phyloP scores from a whole-genome alignment of 2,888 invertebrate genomes.

The Actias luna region DNA sequence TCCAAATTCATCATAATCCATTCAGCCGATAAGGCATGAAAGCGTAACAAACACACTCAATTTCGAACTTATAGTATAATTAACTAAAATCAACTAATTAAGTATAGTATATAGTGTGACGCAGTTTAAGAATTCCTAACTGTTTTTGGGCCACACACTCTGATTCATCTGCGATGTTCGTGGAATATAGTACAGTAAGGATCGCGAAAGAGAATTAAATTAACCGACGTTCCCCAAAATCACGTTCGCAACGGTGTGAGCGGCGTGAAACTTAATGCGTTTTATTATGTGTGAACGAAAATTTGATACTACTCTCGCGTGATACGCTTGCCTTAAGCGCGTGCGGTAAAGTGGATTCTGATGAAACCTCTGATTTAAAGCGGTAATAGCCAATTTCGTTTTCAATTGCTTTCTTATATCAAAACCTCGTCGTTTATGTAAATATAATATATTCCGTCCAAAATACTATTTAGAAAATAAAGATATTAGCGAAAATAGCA shows the following conservation, averaged over 20 bases:
- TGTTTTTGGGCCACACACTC: no score
- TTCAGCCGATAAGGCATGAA: no score
- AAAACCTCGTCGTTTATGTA: background rate
- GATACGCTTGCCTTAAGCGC: conserved; percentile 47
- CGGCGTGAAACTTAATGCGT: conserved; percentile 50
- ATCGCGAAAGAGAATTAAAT: no score
- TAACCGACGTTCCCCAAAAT: background rate
- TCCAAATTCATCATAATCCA: no score
- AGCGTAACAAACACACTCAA: no score
- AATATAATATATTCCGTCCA: background rate
- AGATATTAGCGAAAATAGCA: background rate
- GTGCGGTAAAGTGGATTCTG: conserved; percentile 45
- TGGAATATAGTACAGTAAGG: no score
- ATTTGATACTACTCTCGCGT: conserved; percentile 66
- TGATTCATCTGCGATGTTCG: no score
- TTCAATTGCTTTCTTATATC: conserved; percentile 38
- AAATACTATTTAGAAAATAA: background rate
- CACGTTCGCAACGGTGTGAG: conserved; percentile 46
- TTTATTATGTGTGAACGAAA: conserved; percentile 75
- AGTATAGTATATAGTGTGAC: no score
- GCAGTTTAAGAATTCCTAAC: no score
- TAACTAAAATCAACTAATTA: no score
- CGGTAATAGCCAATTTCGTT: conserved; percentile 57
- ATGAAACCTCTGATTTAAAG: conserved; percentile 52
- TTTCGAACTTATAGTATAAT: no score